Base-by-base conservation (phyloP, 2,797 vertebrate species). In the Ctenochaetus hawaiiensis region DNA sequence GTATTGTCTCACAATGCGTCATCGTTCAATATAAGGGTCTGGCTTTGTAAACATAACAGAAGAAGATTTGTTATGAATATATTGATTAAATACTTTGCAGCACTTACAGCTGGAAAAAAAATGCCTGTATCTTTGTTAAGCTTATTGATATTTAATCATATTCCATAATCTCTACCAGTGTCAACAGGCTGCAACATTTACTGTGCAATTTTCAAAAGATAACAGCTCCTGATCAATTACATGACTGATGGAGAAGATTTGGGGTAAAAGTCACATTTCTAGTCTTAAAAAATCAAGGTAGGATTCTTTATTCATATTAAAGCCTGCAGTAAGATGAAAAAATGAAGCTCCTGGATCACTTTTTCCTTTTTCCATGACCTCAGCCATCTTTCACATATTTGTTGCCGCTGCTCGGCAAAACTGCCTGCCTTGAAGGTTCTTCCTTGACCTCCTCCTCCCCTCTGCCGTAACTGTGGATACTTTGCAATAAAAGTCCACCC, bases 21-120 rank as follows among this genome's bases (percentile, higher is more conserved):
- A 63, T 68, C 53, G 73, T 72, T 62, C 47, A 71, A 6, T 5
- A n/a, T 7, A 43, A 41, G 43, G 34, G 54, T 59, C 16, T 39
- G 37, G 30, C n/a, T 45, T 13, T 56, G 58, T 58, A 22, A 20
- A 54, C 34, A 62, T 39, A 22, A 37, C 7, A 20, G 23, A 39
- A 34, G 22, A 39, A 0, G n/a, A 41, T 41, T 7, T 49, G n/a
- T 20, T 44, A 11, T 18, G 8, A 43, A 51, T 44, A 11, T 17
- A 48, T 56, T 13, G 14, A 58, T 18, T 5, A 0, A 18, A 51
- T 39, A 39, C 41, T 59, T 52, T 49, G 1, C 37, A 56, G 49
- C n/a, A 44, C 13, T 39, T n/a, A 20, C 9, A 26, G 17, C 5
- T 8, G 6, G 17, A 12, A 41, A 60, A 45, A 69, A n/a, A n/a